These are phyloP conservation scores for Drosophila arizonae DNA, from an alignment of 1,140 invertebrate species.

Conservation along the genomic window DNA sequence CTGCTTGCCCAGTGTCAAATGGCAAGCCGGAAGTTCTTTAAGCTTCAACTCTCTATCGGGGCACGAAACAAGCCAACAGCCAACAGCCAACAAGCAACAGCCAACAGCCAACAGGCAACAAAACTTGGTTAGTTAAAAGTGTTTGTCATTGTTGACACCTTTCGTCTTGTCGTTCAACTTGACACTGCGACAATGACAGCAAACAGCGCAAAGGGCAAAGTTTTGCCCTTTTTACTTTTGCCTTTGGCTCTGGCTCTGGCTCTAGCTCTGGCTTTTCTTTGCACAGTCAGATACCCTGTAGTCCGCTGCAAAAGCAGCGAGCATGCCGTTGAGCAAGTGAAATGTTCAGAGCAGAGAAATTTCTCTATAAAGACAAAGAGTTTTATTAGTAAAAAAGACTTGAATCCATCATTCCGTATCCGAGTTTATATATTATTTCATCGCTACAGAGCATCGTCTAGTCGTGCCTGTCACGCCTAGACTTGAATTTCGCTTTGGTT, in stretches of 20 bases:
- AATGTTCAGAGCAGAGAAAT: too few relatives aligned
- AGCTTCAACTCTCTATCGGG: slow-evolving; percentile 20
- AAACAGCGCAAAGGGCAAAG: slow-evolving; percentile 57
- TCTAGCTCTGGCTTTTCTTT: slow-evolving; percentile 20
- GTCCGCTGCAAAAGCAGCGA: not conserved
- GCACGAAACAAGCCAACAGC: slow-evolving; percentile 41
- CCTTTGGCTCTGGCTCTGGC: slow-evolving; percentile 5
- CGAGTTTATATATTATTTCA: not conserved
- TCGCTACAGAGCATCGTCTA: slow-evolving; percentile 19
- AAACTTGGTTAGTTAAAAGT: slow-evolving; percentile 80
- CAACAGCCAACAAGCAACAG: too few relatives aligned
- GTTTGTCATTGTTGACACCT: slow-evolving; percentile 80
- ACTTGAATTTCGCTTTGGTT: slow-evolving; percentile 23
- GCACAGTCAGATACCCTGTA: slow-evolving; percentile 22
- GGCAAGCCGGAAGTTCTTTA: slow-evolving; percentile 37
- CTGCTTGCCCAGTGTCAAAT: slow-evolving; percentile 42
- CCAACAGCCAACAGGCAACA: slow-evolving; percentile 47
- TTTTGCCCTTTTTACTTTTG: slow-evolving; percentile 51
- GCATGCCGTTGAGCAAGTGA: not conserved
- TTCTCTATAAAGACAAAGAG: too few relatives aligned
- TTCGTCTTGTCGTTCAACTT: slow-evolving; percentile 67
- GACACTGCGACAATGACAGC: slow-evolving; percentile 56
- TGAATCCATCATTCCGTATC: too few relatives aligned
- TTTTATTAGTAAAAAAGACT: too few relatives aligned
- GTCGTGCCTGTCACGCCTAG: not conserved